Base-by-base conservation (phyloP, 2,113 vertebrate species). In the Gavialis gangeticus region DNA sequence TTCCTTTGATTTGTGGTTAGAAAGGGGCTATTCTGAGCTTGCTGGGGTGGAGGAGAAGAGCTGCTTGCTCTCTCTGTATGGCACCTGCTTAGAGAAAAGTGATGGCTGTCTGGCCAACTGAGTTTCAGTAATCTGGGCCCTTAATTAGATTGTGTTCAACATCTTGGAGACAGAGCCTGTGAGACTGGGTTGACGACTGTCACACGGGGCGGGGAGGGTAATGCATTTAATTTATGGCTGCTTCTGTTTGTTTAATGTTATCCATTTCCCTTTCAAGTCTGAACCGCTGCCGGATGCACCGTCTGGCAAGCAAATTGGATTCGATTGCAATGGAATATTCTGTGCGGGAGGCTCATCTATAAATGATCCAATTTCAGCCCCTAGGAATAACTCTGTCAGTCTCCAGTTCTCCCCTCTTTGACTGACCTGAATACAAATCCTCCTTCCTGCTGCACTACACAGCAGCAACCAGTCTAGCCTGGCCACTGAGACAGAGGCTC, bases 81-180 rank as follows among this genome's bases (percentile, higher is more conserved):
- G 73, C 69, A 83, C 46, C 56, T 58, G 60, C 27, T 66, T 2
- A 28, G 75, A 79, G 93, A 75, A 22, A 59, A 87, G 58, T 12
- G 6, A 5, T 69, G 75, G 69, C 55, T 34, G 0, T 55, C 59
- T 78, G 58, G 76, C 63, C 63, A 59, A 27, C 69, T 55, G 2
- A 14, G 11, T 14, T 56, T 81, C 34, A 87, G 84, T 77, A 77
- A 90, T 87, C 90, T 13, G 77, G 58, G 69, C 46, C 67, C 75
- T 81, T 54, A 1, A 56, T 79, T 57, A 84, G 75, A 3, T 3
- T 24, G 69, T 6, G n/a, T 22, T 66, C 37, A 28, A 28, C 55
- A 58, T 30, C 75, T 58, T 62, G 82, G 60, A 83, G 75, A 24
- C 3, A 16, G 57, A 24, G 22, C 9, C 14, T 16, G 8, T 27